Conservation (phyloP, 2,797 vertebrate genomes). For the Sitta carolinensis region DNA sequence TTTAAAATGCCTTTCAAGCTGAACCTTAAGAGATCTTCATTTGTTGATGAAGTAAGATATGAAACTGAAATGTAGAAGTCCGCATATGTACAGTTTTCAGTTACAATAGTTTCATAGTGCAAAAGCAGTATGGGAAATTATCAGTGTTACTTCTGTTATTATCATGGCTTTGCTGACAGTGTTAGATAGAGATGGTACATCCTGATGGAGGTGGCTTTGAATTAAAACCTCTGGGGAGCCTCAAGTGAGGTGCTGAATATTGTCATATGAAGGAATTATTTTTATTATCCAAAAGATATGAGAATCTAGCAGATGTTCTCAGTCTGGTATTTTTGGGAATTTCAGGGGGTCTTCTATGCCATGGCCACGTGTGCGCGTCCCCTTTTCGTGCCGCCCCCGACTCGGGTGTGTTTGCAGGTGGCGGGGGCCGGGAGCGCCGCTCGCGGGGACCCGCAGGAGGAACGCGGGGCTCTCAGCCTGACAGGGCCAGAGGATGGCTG, state of each 20-base stretch:
- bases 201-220: not conserved
- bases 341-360: not conserved
- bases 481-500: fast-evolving
- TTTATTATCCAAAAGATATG: not conserved
- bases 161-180: not conserved
- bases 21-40: not conserved
- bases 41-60: not conserved
- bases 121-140: not conserved
- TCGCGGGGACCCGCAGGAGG: fast-evolving
- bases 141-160: not conserved
- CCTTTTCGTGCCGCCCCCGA: not conserved
- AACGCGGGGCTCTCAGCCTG: not conserved
- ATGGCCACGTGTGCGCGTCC: fast-evolving
- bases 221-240: not conserved
- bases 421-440: fast-evolving
- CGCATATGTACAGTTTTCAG: not conserved
- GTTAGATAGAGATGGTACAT: not conserved
- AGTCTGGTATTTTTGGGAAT: not conserved
- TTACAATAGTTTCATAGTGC: not conserved
- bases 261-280: not conserved
- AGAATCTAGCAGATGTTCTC: not conserved
- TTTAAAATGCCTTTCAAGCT: not conserved
- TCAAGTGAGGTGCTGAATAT: not conserved
- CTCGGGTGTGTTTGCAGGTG: fast-evolving
- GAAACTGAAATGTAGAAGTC: not conserved